Evolutionary conservation across 1,140 invertebrate genomes (phyloP).

Genomic region (Zeugodacus cucurbitae): DNA sequence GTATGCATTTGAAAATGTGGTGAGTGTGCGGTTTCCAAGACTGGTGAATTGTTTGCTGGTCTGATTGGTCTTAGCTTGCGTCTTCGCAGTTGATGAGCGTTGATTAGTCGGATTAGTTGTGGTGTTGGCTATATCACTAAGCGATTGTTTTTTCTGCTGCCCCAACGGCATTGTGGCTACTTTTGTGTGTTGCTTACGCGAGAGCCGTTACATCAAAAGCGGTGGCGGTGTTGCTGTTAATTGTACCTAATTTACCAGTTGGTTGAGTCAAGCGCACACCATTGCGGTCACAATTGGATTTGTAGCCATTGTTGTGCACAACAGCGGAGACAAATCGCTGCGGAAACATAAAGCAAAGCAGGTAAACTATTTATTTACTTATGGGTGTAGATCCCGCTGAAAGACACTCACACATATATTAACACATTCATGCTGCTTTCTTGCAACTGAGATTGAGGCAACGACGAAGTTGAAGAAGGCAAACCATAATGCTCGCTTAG

Average conservation of each 20-base stretch:
- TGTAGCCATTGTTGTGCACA: not conserved
- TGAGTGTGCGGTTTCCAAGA: not conserved
- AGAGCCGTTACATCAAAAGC: not conserved
- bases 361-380: not conserved
- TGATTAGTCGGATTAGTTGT: slow-evolving; percentile 7
- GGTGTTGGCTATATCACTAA: not conserved
- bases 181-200: not conserved
- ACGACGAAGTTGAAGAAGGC: not conserved
- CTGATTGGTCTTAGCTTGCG: not conserved
- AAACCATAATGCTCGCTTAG: not conserved
- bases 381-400: not conserved
- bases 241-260: slow-evolving; percentile 7
- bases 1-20: not conserved
- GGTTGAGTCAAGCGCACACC: not conserved
- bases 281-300: slow-evolving; percentile 22
- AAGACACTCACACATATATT: not conserved
- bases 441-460: not conserved
- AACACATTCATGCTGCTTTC: too few species aligned
- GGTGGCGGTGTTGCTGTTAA: slow-evolving; percentile 12
- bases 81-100: not conserved
- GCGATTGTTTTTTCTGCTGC: not conserved
- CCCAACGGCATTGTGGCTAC: too few species aligned
- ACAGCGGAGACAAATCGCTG: not conserved
- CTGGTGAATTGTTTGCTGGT: not conserved
- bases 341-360: not conserved